phyloP scores from a whole-genome alignment of 2,797 vertebrate genomes.

The Cynodonichthys magdalenae region DNA sequence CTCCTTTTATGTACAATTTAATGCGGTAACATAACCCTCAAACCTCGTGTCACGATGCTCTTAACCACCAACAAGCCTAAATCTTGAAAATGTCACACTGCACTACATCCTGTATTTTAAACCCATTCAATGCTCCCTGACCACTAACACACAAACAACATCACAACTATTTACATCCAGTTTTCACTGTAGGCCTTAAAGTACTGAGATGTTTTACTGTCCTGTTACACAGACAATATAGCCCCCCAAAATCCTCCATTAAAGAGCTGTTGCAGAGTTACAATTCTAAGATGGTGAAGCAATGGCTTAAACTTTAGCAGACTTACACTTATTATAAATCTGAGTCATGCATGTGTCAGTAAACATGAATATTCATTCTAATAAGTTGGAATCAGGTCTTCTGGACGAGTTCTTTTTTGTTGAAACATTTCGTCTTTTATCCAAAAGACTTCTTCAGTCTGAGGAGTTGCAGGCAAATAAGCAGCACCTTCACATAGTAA shows the following conservation, averaged over 20 bases:
- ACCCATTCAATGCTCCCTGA: neutral
- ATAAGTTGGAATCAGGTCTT: too few relatives aligned
- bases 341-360: too few relatives aligned
- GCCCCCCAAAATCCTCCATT: too few relatives aligned
- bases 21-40: constrained; percentile 37
- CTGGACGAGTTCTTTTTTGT: too few relatives aligned
- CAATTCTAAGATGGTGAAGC: neutral
- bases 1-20: constrained; percentile 50
- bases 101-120: constrained; percentile 9
- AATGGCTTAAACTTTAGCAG: neutral
- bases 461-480: too few relatives aligned
- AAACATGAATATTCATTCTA: neutral
- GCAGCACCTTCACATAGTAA: too few relatives aligned
- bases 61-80: constrained; percentile 20
- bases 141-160: constrained; percentile 7
- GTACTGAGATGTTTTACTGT: neutral
- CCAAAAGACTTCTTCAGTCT: too few relatives aligned
- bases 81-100: constrained; percentile 33
- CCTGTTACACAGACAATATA: too few relatives aligned
- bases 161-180: constrained; percentile 5
- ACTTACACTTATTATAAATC: neutral
- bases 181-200: constrained; percentile 23
- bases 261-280: neutral
- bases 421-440: too few relatives aligned
- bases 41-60: constrained; percentile 41